These are phyloP conservation scores for Drosophila nigricruria DNA, from an alignment of 2,888 invertebrate species.

Conservation along the genomic window DNA sequence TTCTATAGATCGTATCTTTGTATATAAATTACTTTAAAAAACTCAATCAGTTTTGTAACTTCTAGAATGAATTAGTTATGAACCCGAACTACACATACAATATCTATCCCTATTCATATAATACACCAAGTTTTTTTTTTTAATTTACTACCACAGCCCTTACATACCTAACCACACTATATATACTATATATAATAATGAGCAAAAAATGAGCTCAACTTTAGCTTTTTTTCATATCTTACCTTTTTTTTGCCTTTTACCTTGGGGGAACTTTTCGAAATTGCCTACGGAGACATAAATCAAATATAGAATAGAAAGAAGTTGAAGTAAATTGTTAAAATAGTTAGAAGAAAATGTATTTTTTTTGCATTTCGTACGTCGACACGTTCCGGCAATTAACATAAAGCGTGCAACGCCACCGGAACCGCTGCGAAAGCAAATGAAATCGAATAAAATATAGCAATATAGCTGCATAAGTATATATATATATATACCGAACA, in stretches of 20 bases:
- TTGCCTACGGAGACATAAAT: constrained; percentile 15
- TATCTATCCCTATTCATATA: background rate
- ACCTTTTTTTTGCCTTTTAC: background rate
- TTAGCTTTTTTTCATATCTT: constrained; percentile 1
- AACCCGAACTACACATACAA: background rate
- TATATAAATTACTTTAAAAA: background rate
- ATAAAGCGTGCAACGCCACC: constrained; percentile 51
- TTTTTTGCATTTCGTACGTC: constrained; percentile 13
- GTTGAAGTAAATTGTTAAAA: background rate
- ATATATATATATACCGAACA: background rate
- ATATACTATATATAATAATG: background rate
- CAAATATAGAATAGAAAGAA: constrained; percentile 4
- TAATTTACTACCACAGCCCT: background rate
- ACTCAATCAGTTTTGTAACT: background rate
- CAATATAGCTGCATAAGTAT: background rate
- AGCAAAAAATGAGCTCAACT: background rate
- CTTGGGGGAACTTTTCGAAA: constrained; percentile 17
- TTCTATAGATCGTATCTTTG: background rate
- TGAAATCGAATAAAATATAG: constrained; percentile 19
- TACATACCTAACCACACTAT: background rate
- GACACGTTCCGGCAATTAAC: constrained; percentile 50
- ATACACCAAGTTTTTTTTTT: background rate
- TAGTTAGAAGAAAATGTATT: constrained; percentile 2
- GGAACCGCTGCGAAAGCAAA: constrained; percentile 35
- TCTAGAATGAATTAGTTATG: background rate